Evolutionary conservation across 2,113 vertebrate species (phyloP).

Genomic region (Oncorhynchus mykiss): DNA sequence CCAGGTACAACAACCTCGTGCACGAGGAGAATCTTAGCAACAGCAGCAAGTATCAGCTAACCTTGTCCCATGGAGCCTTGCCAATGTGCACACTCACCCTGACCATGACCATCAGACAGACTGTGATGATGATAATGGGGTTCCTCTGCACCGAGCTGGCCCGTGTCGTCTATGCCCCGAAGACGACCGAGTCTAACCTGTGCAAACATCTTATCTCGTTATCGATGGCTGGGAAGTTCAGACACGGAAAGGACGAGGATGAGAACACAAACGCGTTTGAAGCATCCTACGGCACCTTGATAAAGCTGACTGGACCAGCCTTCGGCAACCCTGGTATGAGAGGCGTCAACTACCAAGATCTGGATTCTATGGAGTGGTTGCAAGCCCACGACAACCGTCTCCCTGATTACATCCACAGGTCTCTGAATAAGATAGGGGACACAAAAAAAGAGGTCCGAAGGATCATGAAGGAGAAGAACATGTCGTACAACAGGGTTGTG

Average conservation of each 20-base stretch:
- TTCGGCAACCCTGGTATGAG: background rate
- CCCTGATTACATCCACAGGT: background rate
- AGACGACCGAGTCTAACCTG: background rate
- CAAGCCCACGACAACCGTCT: background rate
- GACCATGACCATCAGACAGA: too few relatives aligned
- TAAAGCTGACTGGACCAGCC: background rate
- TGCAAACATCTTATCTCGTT: background rate
- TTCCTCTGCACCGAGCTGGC: background rate
- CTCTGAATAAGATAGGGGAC: background rate
- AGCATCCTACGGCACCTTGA: background rate
- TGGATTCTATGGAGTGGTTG: background rate
- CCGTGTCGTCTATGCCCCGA: background rate
- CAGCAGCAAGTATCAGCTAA: background rate
- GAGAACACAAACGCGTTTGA: background rate
- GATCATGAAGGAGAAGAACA: background rate
- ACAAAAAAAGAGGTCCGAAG: background rate
- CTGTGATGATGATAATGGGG: background rate
- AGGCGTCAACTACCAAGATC: background rate
- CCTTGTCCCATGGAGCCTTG: background rate
- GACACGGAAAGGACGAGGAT: background rate
- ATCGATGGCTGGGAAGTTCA: background rate
- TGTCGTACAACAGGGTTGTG: background rate
- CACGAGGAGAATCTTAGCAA: background rate
- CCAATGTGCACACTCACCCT: background rate
- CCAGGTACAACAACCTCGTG: background rate